Percentiles rank a stretch among this genome's conserved stretches.
phyloP scores from a whole-genome alignment of 2,797 vertebrate genomes.

The Platyrinchus mystaceus region DNA sequence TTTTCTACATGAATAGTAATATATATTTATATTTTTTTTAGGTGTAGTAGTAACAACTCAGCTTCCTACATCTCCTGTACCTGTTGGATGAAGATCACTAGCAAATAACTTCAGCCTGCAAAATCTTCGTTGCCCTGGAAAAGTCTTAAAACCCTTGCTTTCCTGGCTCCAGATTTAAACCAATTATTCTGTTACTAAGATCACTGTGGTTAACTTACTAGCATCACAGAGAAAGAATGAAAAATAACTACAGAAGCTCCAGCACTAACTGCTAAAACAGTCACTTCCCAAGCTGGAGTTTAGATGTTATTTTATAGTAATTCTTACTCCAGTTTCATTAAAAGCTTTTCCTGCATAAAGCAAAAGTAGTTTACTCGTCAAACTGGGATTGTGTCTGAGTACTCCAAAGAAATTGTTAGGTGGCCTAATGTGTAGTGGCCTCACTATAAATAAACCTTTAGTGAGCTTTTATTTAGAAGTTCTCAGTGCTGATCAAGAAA shows the following conservation, averaged over 20 bases:
- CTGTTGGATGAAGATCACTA: not conserved
- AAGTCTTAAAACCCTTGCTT: not conserved
- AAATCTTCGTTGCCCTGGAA: not conserved
- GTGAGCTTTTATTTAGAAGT: not conserved
- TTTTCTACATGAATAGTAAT: not conserved
- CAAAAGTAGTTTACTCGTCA: not conserved
- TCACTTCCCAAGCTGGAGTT: not conserved
- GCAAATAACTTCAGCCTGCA: not conserved
- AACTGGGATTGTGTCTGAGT: not conserved
- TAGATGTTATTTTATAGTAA: not conserved
- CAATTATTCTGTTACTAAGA: not conserved
- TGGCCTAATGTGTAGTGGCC: not conserved
- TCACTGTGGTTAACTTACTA: not conserved
- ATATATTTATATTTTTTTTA: not conserved
- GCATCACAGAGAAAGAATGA: not conserved
- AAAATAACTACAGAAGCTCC: not conserved
- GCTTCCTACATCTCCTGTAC: not conserved
- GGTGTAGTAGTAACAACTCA: not conserved
- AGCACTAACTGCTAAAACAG: not conserved
- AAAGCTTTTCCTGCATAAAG: not conserved
- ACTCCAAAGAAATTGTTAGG: not conserved
- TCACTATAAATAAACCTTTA: not conserved
- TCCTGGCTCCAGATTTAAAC: not conserved
- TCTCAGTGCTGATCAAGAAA: not conserved
- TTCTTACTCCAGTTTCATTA: not conserved